Conservation (phyloP, 2,888 invertebrate genomes). For the Phortica magna region DNA sequence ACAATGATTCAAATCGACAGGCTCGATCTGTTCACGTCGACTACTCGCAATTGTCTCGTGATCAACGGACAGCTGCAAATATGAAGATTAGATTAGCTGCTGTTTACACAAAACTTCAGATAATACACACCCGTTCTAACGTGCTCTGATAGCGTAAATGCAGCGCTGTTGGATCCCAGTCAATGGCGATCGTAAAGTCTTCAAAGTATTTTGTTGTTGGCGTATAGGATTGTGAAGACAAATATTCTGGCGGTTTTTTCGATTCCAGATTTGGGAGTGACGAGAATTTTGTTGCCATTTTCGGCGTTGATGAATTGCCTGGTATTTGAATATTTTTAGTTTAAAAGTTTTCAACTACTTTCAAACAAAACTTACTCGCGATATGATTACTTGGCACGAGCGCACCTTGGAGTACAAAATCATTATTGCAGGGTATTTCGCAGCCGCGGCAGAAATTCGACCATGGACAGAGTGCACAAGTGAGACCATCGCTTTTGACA, state of each 20-base stretch:
- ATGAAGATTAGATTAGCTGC: neutral
- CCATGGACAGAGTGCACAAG: constrained; percentile 89
- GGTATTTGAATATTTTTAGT: neutral
- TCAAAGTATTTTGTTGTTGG: constrained; percentile 74
- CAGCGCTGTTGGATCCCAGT: constrained; percentile 96
- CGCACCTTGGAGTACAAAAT: constrained; percentile 78
- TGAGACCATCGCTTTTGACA: constrained; percentile 85
- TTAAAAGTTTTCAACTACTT: neutral
- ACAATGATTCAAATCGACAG: constrained; percentile 91
- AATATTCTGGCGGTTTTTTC: constrained; percentile 64
- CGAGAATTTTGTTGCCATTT: constrained; percentile 70
- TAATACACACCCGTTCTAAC: constrained; percentile 82
- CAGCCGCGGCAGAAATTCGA: constrained; percentile 92
- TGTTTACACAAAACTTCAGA: neutral
- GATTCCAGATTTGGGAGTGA: constrained; percentile 74
- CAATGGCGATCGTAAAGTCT: constrained; percentile 84
- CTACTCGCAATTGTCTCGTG: constrained; percentile 86
- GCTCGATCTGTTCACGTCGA: constrained; percentile 86
- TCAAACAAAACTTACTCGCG: constrained; percentile 61
- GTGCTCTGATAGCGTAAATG: constrained; percentile 92
- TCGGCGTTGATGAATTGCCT: constrained; percentile 72
- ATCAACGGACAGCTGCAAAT: constrained; percentile 83
- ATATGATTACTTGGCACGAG: constrained; percentile 64
- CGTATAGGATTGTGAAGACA: constrained; percentile 64
- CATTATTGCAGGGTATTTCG: constrained; percentile 85